phyloP scores from a whole-genome alignment of 2,888 invertebrate species.

The Lasiommata megera region DNA sequence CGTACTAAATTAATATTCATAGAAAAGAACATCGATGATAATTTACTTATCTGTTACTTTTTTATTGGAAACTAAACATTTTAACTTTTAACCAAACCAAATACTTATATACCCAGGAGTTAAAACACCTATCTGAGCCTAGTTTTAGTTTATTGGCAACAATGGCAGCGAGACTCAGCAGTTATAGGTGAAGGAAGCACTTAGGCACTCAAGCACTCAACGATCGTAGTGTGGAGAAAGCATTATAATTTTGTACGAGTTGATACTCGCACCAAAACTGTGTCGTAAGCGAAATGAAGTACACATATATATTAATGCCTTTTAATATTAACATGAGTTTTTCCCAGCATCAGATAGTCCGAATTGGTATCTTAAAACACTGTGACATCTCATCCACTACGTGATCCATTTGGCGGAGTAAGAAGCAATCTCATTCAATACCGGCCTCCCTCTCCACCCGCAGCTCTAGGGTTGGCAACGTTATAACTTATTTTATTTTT shows the following conservation, averaged over 20 bases:
- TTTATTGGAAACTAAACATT: too few species aligned
- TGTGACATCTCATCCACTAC: constrained; percentile 83
- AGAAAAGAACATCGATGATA: too few species aligned
- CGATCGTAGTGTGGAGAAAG: neutral
- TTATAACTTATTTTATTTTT: neutral
- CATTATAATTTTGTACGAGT: too few species aligned
- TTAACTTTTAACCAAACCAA: too few species aligned
- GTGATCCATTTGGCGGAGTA: constrained; percentile 83
- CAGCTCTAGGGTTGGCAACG: constrained; percentile 54
- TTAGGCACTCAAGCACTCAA: neutral
- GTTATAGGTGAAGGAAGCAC: neutral
- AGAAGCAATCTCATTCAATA: constrained; percentile 83
- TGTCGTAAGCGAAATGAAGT: too few species aligned
- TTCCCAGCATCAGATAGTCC: constrained; percentile 51
- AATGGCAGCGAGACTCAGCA: neutral
- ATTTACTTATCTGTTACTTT: too few species aligned
- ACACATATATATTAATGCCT: constrained; percentile 1
- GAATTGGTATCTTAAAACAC: constrained; percentile 82
- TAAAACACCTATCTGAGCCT: neutral
- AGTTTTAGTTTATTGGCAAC: neutral
- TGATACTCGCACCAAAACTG: too few species aligned
- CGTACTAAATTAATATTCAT: too few species aligned
- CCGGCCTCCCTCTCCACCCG: constrained; percentile 52
- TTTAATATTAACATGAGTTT: constrained; percentile 42
- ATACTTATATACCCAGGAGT: too few species aligned